Percentiles rank a stretch among this genome's conserved stretches.
Evolutionary conservation across 2,113 vertebrate genomes (phyloP).

Genomic region (Oncorhynchus masou): DNA sequence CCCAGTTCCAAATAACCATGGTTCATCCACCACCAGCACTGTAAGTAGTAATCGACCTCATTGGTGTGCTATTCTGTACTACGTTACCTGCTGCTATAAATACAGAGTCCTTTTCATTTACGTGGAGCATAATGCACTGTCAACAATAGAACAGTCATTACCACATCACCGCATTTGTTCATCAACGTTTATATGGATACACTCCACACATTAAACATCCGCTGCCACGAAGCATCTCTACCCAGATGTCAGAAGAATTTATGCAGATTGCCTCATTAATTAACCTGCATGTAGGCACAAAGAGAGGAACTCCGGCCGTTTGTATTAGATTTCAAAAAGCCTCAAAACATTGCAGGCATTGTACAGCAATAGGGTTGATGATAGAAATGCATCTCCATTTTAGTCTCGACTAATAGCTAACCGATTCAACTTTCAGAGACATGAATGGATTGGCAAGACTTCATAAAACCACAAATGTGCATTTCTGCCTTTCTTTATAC

Average conservation of each 20-base stretch:
- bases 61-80: neutral
- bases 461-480: too few relatives aligned
- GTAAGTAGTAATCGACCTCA: neutral
- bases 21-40: neutral
- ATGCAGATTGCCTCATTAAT: slow-evolving; percentile 78
- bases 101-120: neutral
- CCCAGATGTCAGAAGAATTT: slow-evolving; percentile 72
- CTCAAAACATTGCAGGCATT: neutral
- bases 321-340: slow-evolving; percentile 34
- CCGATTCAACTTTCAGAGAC: too few relatives aligned
- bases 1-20: neutral
- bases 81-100: neutral
- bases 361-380: too few relatives aligned
- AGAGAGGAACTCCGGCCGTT: slow-evolving; percentile 26
- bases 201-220: slow-evolving; percentile 38
- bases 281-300: slow-evolving; percentile 58
- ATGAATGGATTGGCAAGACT: too few relatives aligned
- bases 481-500: too few relatives aligned
- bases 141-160: neutral
- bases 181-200: slow-evolving; percentile 20
- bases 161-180: slow-evolving; percentile 19
- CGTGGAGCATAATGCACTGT: too few relatives aligned
- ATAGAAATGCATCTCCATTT: neutral
- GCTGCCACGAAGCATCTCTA: slow-evolving; percentile 41
- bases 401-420: slow-evolving; percentile 6